Evolutionary conservation across 1,140 invertebrate genomes (phyloP).

Genomic region (Leptinotarsa lineolata): DNA sequence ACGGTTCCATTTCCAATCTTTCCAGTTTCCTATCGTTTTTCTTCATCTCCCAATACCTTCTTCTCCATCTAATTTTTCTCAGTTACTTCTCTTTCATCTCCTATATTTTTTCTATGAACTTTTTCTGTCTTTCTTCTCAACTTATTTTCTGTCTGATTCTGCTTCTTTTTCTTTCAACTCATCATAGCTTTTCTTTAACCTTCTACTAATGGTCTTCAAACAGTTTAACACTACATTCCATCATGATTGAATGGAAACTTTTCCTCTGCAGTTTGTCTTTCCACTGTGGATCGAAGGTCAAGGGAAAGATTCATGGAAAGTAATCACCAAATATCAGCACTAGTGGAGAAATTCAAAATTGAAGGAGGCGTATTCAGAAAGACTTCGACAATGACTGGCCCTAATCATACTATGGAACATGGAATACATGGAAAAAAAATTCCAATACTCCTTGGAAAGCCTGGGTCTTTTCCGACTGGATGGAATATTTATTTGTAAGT

Average conservation of each 20-base stretch:
- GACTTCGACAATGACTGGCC: slow-evolving; percentile 52
- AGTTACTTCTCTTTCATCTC: too few species aligned
- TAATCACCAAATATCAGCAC: slow-evolving; percentile 86
- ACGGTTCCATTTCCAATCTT: too few species aligned
- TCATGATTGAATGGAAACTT: background rate
- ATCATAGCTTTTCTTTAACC: background rate
- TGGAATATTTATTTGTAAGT: slow-evolving; percentile 78
- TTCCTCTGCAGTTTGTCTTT: slow-evolving; percentile 75
- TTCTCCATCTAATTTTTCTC: too few species aligned
- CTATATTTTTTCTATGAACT: too few species aligned
- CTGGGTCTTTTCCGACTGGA: slow-evolving; percentile 71
- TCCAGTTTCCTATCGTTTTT: too few species aligned
- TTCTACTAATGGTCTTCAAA: background rate
- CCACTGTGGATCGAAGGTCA: slow-evolving; percentile 86
- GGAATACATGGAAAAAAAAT: slow-evolving; percentile 63
- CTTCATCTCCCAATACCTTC: too few species aligned
- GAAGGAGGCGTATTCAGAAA: slow-evolving; percentile 74
- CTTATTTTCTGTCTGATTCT: background rate
- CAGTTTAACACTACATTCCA: background rate
- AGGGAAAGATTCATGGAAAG: slow-evolving; percentile 89
- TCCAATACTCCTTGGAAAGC: slow-evolving; percentile 73
- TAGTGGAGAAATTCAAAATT: slow-evolving; percentile 89
- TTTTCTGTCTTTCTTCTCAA: too few species aligned
- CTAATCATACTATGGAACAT: slow-evolving; percentile 44
- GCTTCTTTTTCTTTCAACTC: background rate